These are phyloP conservation scores for Opisthograptis luteolata DNA, from an alignment of 2,888 invertebrate genomes.

Conservation along the genomic window DNA sequence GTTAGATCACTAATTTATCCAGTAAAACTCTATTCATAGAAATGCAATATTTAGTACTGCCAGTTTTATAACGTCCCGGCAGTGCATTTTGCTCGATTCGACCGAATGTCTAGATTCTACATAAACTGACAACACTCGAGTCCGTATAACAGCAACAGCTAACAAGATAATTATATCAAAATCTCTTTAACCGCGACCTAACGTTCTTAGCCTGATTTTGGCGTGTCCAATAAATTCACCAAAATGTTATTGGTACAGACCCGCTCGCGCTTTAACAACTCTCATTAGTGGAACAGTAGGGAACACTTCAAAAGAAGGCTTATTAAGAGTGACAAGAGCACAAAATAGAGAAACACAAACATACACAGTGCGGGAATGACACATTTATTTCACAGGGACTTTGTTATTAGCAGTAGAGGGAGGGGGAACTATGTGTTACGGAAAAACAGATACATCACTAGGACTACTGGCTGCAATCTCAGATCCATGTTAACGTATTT, in stretches of 20 bases:
- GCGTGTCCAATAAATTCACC: slow-evolving; percentile 34
- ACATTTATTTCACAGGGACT: no score
- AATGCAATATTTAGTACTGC: slow-evolving; percentile 22
- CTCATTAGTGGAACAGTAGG: slow-evolving; percentile 9
- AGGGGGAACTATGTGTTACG: no score
- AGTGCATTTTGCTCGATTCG: slow-evolving; percentile 5
- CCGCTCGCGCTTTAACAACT: slow-evolving; percentile 34
- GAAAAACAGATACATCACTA: no score
- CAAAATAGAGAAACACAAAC: slow-evolving; percentile 49
- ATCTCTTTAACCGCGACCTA: slow-evolving; percentile 26
- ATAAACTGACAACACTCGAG: slow-evolving; percentile 22
- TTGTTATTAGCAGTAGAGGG: no score
- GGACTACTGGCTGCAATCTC: no score
- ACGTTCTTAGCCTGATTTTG: slow-evolving; percentile 24
- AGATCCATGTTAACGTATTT: no score
- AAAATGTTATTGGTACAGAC: slow-evolving; percentile 52
- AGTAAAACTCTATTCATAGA: slow-evolving; percentile 20
- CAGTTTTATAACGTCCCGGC: slow-evolving; percentile 5
- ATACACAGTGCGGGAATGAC: slow-evolving; percentile 46
- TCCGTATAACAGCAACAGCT: slow-evolving; percentile 42
- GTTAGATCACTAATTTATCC: slow-evolving; percentile 14
- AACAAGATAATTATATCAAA: slow-evolving; percentile 28
- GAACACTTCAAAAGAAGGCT: slow-evolving; percentile 36
- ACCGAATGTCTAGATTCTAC: slow-evolving; percentile 16
- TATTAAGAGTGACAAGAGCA: slow-evolving; percentile 51